These are phyloP conservation scores for Struthidea cinerea DNA, from an alignment of 2,113 vertebrate genomes.

Conservation along the genomic window DNA sequence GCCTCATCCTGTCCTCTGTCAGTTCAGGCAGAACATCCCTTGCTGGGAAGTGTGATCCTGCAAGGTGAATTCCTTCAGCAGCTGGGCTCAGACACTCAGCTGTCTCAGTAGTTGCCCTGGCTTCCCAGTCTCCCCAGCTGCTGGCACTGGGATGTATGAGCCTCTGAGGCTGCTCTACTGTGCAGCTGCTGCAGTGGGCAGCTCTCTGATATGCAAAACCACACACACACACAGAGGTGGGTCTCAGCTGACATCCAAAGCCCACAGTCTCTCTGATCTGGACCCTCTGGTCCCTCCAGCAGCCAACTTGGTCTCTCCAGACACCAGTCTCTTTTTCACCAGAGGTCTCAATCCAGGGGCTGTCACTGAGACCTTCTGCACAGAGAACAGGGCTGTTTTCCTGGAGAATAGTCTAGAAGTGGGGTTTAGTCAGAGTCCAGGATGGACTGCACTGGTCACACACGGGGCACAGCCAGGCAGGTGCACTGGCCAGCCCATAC, in stretches of 20 bases:
- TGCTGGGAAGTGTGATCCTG: not conserved
- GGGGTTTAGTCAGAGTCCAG: not conserved
- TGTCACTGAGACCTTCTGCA: not conserved
- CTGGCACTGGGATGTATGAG: not conserved
- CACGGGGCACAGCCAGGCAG: not conserved
- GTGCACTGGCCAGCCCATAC: not conserved
- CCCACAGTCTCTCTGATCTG: not conserved
- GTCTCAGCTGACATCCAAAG: not conserved
- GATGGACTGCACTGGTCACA: not conserved
- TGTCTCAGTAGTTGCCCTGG: not conserved
- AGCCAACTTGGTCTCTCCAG: not conserved
- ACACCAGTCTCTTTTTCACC: not conserved
- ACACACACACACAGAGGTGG: no score
- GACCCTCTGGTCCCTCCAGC: not conserved
- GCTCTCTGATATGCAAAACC: not conserved
- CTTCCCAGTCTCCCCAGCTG: not conserved
- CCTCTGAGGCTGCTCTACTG: not conserved
- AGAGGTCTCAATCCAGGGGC: not conserved
- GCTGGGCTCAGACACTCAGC: not conserved
- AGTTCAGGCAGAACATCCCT: not conserved
- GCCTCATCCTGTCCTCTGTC: not conserved
- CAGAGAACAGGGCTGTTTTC: not conserved
- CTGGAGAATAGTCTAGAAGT: not conserved
- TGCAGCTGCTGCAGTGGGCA: fast-evolving
- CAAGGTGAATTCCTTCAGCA: not conserved